Evolutionary conservation across 2,888 invertebrate genomes (phyloP), one percentile per base, ranked within the genome.

Genomic region (Campopleginae sp.): DNA sequence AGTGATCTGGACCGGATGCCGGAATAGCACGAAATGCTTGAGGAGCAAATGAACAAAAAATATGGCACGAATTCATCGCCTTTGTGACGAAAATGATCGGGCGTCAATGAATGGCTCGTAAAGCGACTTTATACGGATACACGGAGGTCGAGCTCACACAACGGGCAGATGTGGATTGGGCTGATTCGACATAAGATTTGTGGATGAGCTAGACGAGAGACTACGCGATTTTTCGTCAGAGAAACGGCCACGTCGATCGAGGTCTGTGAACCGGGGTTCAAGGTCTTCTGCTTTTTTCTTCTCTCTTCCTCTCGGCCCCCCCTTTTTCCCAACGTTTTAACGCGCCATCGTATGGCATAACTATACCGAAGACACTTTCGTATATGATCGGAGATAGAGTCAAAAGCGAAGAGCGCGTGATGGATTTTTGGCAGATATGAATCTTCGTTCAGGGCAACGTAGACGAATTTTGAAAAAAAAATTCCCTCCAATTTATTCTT

Each of bases 201-300:
- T 85, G 77, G 76, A 79, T 71, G 71, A 83, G 63, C n/a, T 79
- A 77, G 68, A 82, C 72, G 66, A 71, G 66, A 71, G 58, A 70
- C 72, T 74, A 70, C 68, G 74, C 76, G 74, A 80, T 82, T 86
- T 80, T 77, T 79, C 58, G 58, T 23, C 12, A 58, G 58, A 54
- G 66, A 38, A 63, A 82, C 75, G 38, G 46, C 80, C 33, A 78
- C 74, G 80, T 77, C 72, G 80, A 86, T 86, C 85, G 85, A 78
- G 85, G 85, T 86, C 85, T 83, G 61, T 86, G 85, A 86, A 86
- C 85, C 51, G 74, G 27, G 74, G 82, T 83, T 86, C 85, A 86
- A 86, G 85, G 85, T 83, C 82, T 84, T 75, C 54, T 48, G 70
- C 58, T 71, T 27, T 44, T 80, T 63, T 68, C 51, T 78, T 70